Evolutionary conservation across 2,113 vertebrate species (phyloP).

Genomic region (Cebidichthys violaceus): DNA sequence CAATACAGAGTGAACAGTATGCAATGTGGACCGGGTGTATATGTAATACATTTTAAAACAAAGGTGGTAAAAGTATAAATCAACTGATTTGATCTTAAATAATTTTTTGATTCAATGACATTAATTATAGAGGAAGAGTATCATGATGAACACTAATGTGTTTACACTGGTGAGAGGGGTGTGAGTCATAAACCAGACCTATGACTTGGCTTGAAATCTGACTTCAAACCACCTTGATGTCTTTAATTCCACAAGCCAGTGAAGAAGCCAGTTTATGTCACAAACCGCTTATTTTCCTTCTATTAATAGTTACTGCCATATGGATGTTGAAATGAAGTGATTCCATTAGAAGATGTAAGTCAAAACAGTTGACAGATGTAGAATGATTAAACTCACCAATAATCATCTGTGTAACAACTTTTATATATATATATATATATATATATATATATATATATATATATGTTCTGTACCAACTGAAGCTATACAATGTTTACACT

Average conservation of each 20-base stretch:
- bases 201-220: neutral
- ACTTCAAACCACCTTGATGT: neutral
- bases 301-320: neutral
- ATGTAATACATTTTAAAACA: neutral
- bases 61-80: neutral
- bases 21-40: neutral
- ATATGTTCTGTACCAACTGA: too few species aligned
- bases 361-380: neutral
- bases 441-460: too few species aligned
- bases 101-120: neutral
- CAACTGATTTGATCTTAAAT: neutral
- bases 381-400: neutral
- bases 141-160: neutral
- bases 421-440: too few species aligned
- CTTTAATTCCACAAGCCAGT: neutral
- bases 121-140: neutral
- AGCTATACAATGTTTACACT: too few species aligned
- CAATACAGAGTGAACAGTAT: neutral
- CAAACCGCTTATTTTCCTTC: neutral
- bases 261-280: neutral
- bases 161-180: neutral
- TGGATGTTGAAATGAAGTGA: neutral
- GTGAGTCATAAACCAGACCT: neutral
- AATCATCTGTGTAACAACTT: neutral
- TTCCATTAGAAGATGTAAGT: neutral